Conservation (phyloP, 2,888 invertebrate genomes). For the Cephus sareptanus region DNA sequence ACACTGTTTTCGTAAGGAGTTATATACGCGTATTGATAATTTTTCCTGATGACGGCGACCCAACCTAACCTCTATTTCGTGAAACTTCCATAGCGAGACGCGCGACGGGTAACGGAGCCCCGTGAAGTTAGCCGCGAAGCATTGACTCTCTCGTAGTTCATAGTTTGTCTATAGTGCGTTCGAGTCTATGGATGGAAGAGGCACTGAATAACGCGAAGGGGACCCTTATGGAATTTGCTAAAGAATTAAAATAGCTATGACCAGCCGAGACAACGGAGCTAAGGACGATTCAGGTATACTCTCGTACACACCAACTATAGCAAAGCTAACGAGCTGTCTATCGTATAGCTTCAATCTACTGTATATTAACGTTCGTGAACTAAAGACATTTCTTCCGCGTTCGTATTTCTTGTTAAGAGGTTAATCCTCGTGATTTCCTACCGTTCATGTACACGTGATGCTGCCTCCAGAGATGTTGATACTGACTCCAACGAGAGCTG, state of each 20-base stretch:
- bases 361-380: neutral
- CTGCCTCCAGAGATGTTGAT: constrained; percentile 83
- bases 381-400: neutral
- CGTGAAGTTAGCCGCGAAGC: neutral
- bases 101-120: neutral
- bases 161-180: neutral
- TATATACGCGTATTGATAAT: neutral
- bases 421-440: constrained; percentile 64
- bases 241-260: neutral
- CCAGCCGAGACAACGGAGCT: neutral
- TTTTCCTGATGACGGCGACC: neutral
- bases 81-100: neutral
- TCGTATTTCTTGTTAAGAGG: constrained; percentile 18
- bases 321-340: neutral
- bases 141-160: neutral
- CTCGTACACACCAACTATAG: neutral
- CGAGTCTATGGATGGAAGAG: neutral
- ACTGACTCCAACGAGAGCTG: constrained; percentile 75
- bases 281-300: neutral
- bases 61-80: neutral
- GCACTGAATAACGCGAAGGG: neutral
- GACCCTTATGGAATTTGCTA: neutral
- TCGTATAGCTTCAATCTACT: neutral
- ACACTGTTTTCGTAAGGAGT: too few species aligned
- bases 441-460: constrained; percentile 82